Conservation (phyloP, 2,888 invertebrate species). For the Ferdinandea cuprea region DNA sequence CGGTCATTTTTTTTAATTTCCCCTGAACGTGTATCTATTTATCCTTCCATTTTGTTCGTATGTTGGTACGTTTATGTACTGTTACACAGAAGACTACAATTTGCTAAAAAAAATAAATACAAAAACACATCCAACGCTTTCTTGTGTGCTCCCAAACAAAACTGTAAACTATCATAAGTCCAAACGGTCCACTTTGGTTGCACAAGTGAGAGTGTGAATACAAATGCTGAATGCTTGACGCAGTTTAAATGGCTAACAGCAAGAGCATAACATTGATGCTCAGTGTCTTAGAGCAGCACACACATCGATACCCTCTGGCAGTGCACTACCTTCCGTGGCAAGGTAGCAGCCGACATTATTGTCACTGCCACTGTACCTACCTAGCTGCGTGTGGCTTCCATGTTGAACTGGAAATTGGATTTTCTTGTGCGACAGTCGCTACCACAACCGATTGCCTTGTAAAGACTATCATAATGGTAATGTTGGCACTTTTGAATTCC, state of each 20-base stretch:
- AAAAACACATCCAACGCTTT: conserved; percentile 56
- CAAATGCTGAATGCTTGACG: conserved; percentile 42
- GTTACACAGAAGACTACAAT: too few relatives aligned
- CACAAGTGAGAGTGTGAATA: conserved; percentile 66
- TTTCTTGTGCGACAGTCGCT: conserved; percentile 1
- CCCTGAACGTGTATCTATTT: too few relatives aligned
- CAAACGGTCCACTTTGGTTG: conserved; percentile 46
- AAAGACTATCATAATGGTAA: conserved; percentile 7
- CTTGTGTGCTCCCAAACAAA: conserved; percentile 29
- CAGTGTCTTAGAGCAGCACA: not conserved
- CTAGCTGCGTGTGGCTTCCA: not conserved
- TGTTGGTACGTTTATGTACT: too few relatives aligned
- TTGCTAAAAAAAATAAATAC: too few relatives aligned
- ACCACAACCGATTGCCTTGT: not conserved
- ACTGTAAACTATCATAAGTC: conserved; percentile 14
- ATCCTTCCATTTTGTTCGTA: not conserved
- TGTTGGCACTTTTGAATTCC: not conserved
- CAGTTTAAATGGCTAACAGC: conserved; percentile 29
- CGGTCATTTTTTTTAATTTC: too few relatives aligned
- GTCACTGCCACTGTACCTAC: not conserved
- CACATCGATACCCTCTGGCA: not conserved
- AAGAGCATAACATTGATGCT: conserved; percentile 49
- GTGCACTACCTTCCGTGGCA: not conserved
- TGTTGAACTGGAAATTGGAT: conserved; percentile 12
- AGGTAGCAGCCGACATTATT: not conserved